Percentiles rank a stretch among this genome's conserved stretches.
phyloP scores from a whole-genome alignment of 2,888 invertebrate genomes.

The Synanthedon formicaeformis region DNA sequence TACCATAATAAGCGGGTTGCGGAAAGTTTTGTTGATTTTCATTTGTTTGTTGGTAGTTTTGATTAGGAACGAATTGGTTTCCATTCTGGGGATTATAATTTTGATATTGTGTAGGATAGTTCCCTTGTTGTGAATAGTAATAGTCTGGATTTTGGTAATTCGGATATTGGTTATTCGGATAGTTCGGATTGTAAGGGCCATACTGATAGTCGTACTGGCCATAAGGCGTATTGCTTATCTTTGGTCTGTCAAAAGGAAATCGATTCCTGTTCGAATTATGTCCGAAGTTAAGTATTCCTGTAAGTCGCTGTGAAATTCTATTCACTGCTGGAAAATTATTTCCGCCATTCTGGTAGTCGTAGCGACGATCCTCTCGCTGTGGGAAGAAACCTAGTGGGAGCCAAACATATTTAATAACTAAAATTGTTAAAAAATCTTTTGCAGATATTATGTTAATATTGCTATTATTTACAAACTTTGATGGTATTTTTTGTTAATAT shows the following conservation, averaged over 20 bases:
- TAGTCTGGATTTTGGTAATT: slow-evolving; percentile 14
- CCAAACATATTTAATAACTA: too few relatives aligned
- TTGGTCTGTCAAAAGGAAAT: slow-evolving; percentile 13
- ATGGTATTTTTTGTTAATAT: too few relatives aligned
- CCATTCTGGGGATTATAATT: background rate
- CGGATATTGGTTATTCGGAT: slow-evolving; percentile 11
- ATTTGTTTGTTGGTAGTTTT: background rate
- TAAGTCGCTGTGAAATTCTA: slow-evolving; percentile 19
- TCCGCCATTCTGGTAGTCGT: slow-evolving; percentile 10
- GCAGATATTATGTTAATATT: too few relatives aligned
- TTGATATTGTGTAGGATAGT: background rate
- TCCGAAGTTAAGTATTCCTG: slow-evolving; percentile 17
- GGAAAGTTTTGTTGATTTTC: background rate
- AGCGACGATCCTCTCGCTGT: slow-evolving; percentile 17
- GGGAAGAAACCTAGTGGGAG: slow-evolving; percentile 30
- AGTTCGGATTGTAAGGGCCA: slow-evolving; percentile 5
- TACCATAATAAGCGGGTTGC: background rate
- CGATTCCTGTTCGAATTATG: slow-evolving; percentile 14
- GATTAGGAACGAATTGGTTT: background rate
- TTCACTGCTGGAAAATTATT: slow-evolving; percentile 18
- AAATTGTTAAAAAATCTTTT: too few relatives aligned
- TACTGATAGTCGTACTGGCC: slow-evolving; percentile 12
- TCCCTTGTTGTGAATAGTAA: slow-evolving; percentile 8
- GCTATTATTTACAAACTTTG: too few relatives aligned
- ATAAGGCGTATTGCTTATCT: slow-evolving; percentile 5